A percentile compares a stretch with the other conserved stretches of the same genome.
Evolutionary conservation across 2,888 invertebrate species (phyloP).

Genomic region (Leucophenga montana): DNA sequence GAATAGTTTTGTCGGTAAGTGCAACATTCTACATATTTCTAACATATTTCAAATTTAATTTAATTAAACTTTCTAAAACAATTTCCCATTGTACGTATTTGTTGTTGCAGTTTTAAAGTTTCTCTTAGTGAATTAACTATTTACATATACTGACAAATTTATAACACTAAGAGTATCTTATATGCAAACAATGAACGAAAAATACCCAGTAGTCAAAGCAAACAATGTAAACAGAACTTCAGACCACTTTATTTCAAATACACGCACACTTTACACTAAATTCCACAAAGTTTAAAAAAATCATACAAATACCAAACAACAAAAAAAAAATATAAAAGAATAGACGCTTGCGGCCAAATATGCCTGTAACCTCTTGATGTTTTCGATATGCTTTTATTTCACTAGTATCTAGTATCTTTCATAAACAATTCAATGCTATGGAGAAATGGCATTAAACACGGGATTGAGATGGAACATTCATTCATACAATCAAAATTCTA

Average conservation of each 20-base stretch:
- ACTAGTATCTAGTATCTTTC: conserved; percentile 53
- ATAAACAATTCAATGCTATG: neutral
- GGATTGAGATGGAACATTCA: conserved; percentile 46
- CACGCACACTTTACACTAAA: conserved; percentile 5
- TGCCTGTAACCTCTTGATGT: conserved; percentile 55
- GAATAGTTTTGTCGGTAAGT: too few species aligned
- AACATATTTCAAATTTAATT: too few species aligned
- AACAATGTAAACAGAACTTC: conserved; percentile 6
- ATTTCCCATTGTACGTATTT: too few species aligned
- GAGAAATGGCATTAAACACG: conserved; percentile 47
- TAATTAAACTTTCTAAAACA: too few species aligned
- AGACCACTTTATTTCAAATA: conserved; percentile 7
- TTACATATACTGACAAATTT: too few species aligned
- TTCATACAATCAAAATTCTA: conserved; percentile 27
- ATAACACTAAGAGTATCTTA: too few species aligned
- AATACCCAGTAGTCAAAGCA: neutral
- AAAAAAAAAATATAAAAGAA: conserved; percentile 12
- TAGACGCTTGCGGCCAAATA: conserved; percentile 31
- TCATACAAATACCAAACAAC: neutral
- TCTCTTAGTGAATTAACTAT: too few species aligned
- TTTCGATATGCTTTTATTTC: conserved; percentile 53
- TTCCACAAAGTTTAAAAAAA: neutral
- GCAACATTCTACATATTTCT: too few species aligned
- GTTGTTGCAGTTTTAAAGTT: too few species aligned
- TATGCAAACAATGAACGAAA: neutral